Evolutionary conservation across 1,140 invertebrate species (phyloP), one percentile per base, ranked within the genome.

Genomic region (Nomia melanderi): DNA sequence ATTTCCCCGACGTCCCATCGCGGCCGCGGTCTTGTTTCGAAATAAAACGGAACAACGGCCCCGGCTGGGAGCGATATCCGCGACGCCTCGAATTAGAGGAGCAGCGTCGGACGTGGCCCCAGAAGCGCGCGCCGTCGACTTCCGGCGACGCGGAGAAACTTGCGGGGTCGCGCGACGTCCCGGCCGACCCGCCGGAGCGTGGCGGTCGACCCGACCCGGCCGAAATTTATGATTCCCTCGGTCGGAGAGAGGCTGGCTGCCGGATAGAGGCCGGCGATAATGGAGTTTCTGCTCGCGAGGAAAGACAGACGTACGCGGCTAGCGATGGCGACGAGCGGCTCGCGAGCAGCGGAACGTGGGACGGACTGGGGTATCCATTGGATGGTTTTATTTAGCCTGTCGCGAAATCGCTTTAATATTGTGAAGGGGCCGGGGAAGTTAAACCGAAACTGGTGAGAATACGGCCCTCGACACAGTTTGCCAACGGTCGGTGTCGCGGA

Each of bases 271-370:
- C 50, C 23, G 8, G 64, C 69, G 75, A 85, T 85, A 86, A 86
- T 86, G 65, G 73, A 86, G 81, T 83, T 85, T 81, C 78, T 47
- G n/a, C 17, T n/a, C 25, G 53, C 20, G 76, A 71, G 70, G 75
- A 44, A 36, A 72, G 59, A 59, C 63, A 63, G 33, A 79, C 70
- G 78, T 53, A 53, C 36, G 2, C n/a, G n/a, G n/a, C 36, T 17
- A 44, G 41, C 14, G 41, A 44, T 44, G 41, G 41, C 12, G 5
- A 17, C 41, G 41, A 44, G 41, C 14, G 14, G 41, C 12, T 14
- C 12, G 1, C 41, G 12, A 44, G 14, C n/a, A 44, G 12, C 14
- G 0, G 4, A 44, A 44, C 12, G n/a, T n/a, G n/a, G n/a, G n/a
- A n/a, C n/a, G n/a, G n/a, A n/a, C n/a, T n/a, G n/a, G n/a, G n/a